phyloP scores from a whole-genome alignment of 2,113 vertebrate genomes.

The Gavialis gangeticus region DNA sequence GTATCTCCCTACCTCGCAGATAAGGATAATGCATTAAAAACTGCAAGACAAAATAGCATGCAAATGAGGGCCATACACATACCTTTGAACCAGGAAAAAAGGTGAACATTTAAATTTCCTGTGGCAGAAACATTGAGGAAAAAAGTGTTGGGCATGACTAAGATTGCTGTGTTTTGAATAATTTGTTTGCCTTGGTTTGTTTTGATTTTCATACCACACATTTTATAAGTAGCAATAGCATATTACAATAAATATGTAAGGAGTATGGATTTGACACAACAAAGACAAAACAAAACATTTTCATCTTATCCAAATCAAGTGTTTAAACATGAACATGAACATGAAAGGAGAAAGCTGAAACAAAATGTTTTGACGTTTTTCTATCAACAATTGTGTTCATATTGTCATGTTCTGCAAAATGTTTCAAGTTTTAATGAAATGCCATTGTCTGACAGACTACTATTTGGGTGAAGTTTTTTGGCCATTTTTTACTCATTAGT shows the following conservation, averaged over 20 bases:
- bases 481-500: rapidly evolving
- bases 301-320: not conserved
- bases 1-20: too few relatives aligned
- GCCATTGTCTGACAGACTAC: not conserved
- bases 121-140: too few relatives aligned
- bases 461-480: not conserved
- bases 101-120: too few relatives aligned
- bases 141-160: too few relatives aligned
- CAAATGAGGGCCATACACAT: too few relatives aligned
- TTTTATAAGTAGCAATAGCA: not conserved
- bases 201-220: too few relatives aligned
- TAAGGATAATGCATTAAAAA: too few relatives aligned
- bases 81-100: too few relatives aligned
- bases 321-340: not conserved
- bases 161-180: too few relatives aligned
- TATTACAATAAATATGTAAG: not conserved
- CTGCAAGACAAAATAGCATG: too few relatives aligned
- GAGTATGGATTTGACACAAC: not conserved
- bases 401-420: not conserved
- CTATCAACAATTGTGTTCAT: not conserved
- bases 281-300: not conserved
- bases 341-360: not conserved
- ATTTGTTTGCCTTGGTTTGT: too few relatives aligned
- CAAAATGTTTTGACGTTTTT: not conserved
- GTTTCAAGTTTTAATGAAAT: not conserved